Percentiles rank a stretch among this genome's conserved stretches.
These are phyloP conservation scores for Oscheius myriophilus DNA, from an alignment of 2,888 invertebrate genomes.

Conservation along the genomic window DNA sequence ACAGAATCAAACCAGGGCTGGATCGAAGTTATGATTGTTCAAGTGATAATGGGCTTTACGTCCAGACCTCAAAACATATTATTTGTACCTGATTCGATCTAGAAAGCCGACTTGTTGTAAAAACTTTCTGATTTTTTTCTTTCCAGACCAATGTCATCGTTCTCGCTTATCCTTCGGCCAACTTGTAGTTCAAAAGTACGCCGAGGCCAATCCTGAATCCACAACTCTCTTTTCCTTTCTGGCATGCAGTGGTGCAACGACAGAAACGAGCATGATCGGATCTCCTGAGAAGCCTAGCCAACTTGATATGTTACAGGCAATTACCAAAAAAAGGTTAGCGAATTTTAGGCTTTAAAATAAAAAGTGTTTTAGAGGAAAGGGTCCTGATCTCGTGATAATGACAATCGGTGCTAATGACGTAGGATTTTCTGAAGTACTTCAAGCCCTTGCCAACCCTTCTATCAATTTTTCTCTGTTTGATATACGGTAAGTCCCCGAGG, in stretches of 20 bases:
- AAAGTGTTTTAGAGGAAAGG: no score
- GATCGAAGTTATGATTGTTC: no score
- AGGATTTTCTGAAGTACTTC: conserved; percentile 55
- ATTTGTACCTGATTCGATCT: no score
- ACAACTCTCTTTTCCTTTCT: conserved; percentile 58
- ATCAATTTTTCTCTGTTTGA: conserved; percentile 5
- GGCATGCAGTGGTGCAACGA: conserved; percentile 62
- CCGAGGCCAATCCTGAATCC: neutral
- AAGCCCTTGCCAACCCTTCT: conserved; percentile 13
- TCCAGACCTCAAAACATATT: no score
- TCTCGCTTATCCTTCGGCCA: conserved; percentile 51
- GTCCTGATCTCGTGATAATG: conserved; percentile 58
- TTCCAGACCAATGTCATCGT: conserved; percentile 56
- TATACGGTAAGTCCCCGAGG: conserved; percentile 6
- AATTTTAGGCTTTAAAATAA: no score
- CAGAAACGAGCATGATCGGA: conserved; percentile 9
- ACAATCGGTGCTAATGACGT: conserved; percentile 67
- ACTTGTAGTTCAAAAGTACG: conserved; percentile 16
- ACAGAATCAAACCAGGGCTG: no score
- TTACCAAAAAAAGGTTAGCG: no score
- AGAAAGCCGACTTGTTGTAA: no score
- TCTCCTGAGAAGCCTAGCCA: no score
- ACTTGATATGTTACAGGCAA: no score
- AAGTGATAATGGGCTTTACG: no score
- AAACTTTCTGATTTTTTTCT: neutral